Evolutionary conservation across 2,888 invertebrate species (phyloP).

Genomic region (Scaptomyza polygonia): DNA sequence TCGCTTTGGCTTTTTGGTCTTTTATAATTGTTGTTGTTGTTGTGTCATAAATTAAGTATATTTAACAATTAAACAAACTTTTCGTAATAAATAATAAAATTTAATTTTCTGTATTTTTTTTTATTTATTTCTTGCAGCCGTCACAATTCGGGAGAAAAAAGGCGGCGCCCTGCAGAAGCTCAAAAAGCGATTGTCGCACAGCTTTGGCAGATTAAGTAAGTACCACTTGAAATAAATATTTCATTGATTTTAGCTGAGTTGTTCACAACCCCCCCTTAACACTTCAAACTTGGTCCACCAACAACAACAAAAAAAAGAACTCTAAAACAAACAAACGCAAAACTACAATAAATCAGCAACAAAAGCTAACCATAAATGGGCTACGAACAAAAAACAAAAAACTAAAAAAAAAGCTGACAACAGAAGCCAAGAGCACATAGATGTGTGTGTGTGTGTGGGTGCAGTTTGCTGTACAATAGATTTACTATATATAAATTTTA

Average conservation of each 20-base stretch:
- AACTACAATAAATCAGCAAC: conserved; percentile 53
- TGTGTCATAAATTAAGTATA: conserved; percentile 13
- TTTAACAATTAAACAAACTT: conserved; percentile 41
- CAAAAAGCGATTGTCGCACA: conserved; percentile 97
- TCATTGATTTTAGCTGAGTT: background rate
- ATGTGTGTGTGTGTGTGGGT: conserved; percentile 35
- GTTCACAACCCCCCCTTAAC: background rate
- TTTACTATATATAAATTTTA: conserved; percentile 23
- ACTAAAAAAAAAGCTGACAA: conserved; percentile 30
- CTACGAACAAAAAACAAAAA: conserved; percentile 19
- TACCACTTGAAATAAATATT: conserved; percentile 74
- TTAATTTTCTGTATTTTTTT: conserved; percentile 21
- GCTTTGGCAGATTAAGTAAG: conserved; percentile 98
- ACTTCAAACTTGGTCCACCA: conserved; percentile 25
- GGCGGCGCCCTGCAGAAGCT: conserved; percentile 96
- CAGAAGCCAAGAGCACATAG: conserved; percentile 32
- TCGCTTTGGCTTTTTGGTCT: conserved; percentile 32
- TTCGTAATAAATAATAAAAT: conserved; percentile 14
- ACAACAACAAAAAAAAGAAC: conserved; percentile 11
- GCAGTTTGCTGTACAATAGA: conserved; percentile 40
- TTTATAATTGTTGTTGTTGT: conserved; percentile 21
- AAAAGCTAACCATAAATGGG: conserved; percentile 55
- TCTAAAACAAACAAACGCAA: conserved; percentile 36
- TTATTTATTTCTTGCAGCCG: conserved; percentile 86
- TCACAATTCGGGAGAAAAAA: conserved; percentile 96